These are phyloP conservation scores for Scrobipalpa atriplicella DNA, from an alignment of 2,888 invertebrate species.

Conservation along the genomic window DNA sequence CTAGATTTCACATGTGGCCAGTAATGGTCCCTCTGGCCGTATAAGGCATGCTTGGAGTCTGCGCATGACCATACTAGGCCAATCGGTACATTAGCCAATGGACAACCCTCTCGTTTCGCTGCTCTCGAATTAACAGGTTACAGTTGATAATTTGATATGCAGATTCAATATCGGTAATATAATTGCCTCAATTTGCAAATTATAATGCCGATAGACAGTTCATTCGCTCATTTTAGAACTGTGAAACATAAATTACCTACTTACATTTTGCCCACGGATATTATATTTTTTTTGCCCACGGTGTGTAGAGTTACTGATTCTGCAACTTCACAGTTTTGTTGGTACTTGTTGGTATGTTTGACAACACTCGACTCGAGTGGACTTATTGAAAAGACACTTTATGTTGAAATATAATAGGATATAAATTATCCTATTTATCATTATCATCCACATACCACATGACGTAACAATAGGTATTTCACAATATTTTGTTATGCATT, in stretches of 20 bases:
- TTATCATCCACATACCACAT: background rate
- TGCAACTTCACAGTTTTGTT: too few relatives aligned
- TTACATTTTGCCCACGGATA: background rate
- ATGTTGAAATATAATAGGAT: background rate
- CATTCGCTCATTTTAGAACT: background rate
- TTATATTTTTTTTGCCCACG: background rate
- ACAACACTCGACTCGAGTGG: too few relatives aligned
- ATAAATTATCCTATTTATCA: background rate
- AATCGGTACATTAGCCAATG: constrained; percentile 5
- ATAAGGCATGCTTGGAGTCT: background rate
- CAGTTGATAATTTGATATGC: constrained; percentile 12
- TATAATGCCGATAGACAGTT: background rate
- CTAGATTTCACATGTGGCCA: constrained; percentile 27
- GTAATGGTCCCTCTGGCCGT: constrained; percentile 20
- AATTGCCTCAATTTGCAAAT: constrained; percentile 8
- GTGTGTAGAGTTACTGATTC: too few relatives aligned
- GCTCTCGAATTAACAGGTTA: constrained; percentile 8
- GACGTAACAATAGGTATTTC: constrained; percentile 3
- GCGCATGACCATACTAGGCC: constrained; percentile 18
- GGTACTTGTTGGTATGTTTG: too few relatives aligned
- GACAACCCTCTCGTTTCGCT: constrained; percentile 6
- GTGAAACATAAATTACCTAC: background rate
- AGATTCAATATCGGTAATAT: constrained; percentile 9
- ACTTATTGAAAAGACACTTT: background rate
- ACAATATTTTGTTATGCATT: background rate